A percentile compares a stretch with the other conserved stretches of the same genome.
These are phyloP conservation scores for Sciurus vulgaris DNA, from an alignment of 2,797 vertebrate species.

Conservation along the genomic window DNA sequence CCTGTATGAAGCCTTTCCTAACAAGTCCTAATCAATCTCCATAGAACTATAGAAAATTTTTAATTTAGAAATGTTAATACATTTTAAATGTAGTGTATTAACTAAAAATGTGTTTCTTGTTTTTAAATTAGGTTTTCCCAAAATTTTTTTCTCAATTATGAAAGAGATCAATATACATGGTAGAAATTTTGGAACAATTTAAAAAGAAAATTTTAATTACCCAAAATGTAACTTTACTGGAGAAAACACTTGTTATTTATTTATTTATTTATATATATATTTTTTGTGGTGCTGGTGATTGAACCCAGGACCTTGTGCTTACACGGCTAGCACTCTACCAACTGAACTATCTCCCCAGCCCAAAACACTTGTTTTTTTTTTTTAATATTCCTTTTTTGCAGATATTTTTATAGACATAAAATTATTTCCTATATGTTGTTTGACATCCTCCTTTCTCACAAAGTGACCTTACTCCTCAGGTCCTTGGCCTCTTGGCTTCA, in stretches of 20 bases:
- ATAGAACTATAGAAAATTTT: not conserved
- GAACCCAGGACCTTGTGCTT: too few relatives aligned
- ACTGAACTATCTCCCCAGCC: too few relatives aligned
- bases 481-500: not conserved
- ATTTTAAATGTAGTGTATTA: constrained; percentile 48
- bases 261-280: too few relatives aligned
- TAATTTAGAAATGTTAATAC: constrained; percentile 10
- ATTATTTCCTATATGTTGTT: not conserved
- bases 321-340: too few relatives aligned
- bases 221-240: not conserved
- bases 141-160: not conserved
- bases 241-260: not conserved
- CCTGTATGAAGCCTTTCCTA: not conserved
- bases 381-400: not conserved
- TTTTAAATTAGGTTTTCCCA: constrained; percentile 34
- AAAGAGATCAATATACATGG: not conserved
- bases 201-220: constrained; percentile 20
- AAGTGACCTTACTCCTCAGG: not conserved
- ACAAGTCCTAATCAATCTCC: not conserved
- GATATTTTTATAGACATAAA: not conserved
- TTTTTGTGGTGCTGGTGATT: too few relatives aligned
- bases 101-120: constrained; percentile 12
- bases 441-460: not conserved
- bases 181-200: not conserved
- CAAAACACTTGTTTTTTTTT: constrained; percentile 13